Evolutionary conservation across 2,797 vertebrate species (phyloP), one percentile per base, ranked within the genome.

Genomic region (Coendou prehensilis): DNA sequence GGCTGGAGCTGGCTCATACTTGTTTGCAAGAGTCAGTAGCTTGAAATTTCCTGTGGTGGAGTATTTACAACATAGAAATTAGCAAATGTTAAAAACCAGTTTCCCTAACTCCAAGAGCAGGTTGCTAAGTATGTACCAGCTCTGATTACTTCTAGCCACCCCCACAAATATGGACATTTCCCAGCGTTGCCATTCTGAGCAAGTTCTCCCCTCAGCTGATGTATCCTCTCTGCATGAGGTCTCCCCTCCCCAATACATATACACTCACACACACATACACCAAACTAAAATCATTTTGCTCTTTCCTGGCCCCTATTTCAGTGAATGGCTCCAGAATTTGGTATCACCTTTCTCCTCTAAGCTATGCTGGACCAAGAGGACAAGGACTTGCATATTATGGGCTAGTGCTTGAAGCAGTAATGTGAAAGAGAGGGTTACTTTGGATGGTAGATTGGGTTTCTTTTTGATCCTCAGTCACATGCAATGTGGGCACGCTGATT

Each of bases 51-150:
- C 23, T 80, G 9, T 52, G 18, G 33, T 78, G 10, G 79, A 33
- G 1, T 79, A 59, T 52, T 52, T 90, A 81, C 71, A 67, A 37
- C 45, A 78, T 6, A 15, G 78, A 75, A 82, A 80, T 26, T 33
- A 54, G 18, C 33, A 80, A 41, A 28, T 54, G 13, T 88, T 92
- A 86, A 86, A 92, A 85, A 82, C 61, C 13, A 79, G n/a, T 82
- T 30, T 2, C 6, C 23, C 14, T 6, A 80, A n/a, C 28, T 11
- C 26, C 13, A 69, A 94, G 41, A 80, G 8, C 11, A 82, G 45
- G 5, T 57, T 71, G 6, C 59, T 89, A 69, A 56, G 64, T 76
- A 41, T 33, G 56, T 3, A 26, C 23, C 26, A 75, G 17, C 10
- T 17, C 37, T 17, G 5, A 61, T 6, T 85, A 20, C 45, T 86